A percentile compares a stretch with the other conserved stretches of the same genome.
phyloP scores from a whole-genome alignment of 2,888 invertebrate species.

The Microctonus hyperodae region DNA sequence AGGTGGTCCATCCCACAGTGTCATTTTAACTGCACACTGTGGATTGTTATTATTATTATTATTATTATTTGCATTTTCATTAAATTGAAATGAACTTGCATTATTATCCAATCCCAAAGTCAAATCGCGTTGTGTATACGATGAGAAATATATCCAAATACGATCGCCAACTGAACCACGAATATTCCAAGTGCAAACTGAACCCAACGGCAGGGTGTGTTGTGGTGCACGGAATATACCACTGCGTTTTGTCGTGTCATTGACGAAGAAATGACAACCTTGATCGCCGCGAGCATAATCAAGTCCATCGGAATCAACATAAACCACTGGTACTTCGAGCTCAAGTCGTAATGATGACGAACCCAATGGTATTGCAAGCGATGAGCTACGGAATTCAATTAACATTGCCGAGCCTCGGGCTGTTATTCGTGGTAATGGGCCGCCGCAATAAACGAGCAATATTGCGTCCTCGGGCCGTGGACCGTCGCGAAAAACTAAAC shows the following conservation, averaged over 20 bases:
- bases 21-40: constrained; percentile 53
- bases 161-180: constrained; percentile 80
- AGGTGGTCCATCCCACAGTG: constrained; percentile 58
- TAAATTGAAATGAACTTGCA: constrained; percentile 51
- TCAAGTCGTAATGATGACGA: constrained; percentile 80
- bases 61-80: not conserved
- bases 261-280: constrained; percentile 60
- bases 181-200: constrained; percentile 87
- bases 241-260: constrained; percentile 70
- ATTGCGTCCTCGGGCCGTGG: constrained; percentile 83
- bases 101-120: constrained; percentile 56
- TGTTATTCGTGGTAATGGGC: constrained; percentile 82
- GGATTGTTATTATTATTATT: constrained; percentile 29
- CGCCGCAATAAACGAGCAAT: constrained; percentile 87
- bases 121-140: constrained; percentile 81
- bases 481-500: constrained; percentile 87
- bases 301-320: constrained; percentile 85
- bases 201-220: constrained; percentile 85
- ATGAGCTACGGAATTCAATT: constrained; percentile 87
- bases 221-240: constrained; percentile 80
- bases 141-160: constrained; percentile 88
- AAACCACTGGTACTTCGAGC: constrained; percentile 85
- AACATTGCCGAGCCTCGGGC: constrained; percentile 81
- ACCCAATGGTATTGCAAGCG: constrained; percentile 80
- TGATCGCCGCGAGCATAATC: constrained; percentile 75